Percentiles rank a stretch among this genome's conserved stretches.
Evolutionary conservation across 2,113 vertebrate species (phyloP).

Genomic region (Centropus unirufus): DNA sequence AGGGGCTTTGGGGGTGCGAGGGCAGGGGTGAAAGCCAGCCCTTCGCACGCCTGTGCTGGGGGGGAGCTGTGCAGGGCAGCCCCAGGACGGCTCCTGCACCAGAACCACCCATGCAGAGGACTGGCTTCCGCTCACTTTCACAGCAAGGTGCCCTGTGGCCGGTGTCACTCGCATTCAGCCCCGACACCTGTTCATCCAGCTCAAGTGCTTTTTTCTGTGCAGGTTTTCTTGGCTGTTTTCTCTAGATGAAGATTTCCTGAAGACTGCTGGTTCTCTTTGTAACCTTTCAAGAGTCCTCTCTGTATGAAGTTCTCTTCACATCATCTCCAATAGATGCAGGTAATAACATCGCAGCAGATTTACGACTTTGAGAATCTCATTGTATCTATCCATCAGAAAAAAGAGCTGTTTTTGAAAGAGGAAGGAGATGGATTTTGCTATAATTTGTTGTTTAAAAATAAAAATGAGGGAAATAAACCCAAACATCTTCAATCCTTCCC

Average conservation of each 20-base stretch:
- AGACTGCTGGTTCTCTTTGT: conserved; percentile 26
- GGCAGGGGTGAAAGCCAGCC: background rate
- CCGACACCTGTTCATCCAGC: conserved; percentile 10
- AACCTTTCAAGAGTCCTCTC: conserved; percentile 51
- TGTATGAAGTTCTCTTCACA: conserved; percentile 47
- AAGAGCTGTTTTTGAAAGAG: conserved; percentile 13
- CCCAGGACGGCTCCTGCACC: background rate
- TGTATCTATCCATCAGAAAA: conserved; percentile 40
- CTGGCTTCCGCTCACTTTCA: background rate
- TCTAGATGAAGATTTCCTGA: conserved; percentile 18
- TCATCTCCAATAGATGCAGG: conserved; percentile 7
- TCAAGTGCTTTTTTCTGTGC: background rate
- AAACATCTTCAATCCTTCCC: background rate
- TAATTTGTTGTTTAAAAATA: conserved; percentile 51
- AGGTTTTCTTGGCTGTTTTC: conserved; percentile 25
- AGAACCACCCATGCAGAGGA: rapidly evolving
- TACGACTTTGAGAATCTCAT: conserved; percentile 37
- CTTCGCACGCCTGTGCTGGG: rapidly evolving
- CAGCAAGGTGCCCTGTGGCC: background rate
- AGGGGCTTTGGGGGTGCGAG: rapidly evolving
- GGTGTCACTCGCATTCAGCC: background rate
- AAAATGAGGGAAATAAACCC: background rate
- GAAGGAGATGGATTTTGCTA: background rate
- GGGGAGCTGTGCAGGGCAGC: background rate
- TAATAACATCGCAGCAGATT: conserved; percentile 45